Conservation (phyloP, 2,888 invertebrate genomes). For the Hybos culiciformis region DNA sequence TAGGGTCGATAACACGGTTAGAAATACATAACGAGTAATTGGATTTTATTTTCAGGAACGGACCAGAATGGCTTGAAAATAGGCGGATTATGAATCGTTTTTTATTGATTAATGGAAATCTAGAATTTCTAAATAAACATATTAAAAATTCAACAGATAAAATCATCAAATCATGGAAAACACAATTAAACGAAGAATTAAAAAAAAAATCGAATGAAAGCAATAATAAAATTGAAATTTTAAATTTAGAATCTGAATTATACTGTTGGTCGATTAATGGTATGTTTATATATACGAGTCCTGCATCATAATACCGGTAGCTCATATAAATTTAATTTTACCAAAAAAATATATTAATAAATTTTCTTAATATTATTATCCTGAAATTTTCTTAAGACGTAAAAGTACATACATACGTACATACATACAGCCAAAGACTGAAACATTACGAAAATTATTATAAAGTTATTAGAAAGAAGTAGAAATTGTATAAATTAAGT, state of each 20-base stretch:
- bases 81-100: constrained; percentile 60
- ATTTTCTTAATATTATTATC: too few species aligned
- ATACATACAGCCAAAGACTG: too few species aligned
- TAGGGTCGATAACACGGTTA: too few species aligned
- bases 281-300: constrained; percentile 24
- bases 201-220: constrained; percentile 3
- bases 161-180: constrained; percentile 42
- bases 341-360: too few species aligned
- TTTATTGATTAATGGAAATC: constrained; percentile 50
- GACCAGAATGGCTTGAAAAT: constrained; percentile 63
- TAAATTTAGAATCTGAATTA: constrained; percentile 52
- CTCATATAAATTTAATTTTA: too few species aligned
- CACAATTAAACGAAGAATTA: constrained; percentile 9
- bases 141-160: constrained; percentile 41
- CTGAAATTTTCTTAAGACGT: too few species aligned
- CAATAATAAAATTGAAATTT: constrained; percentile 33
- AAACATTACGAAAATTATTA: too few species aligned
- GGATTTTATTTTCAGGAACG: constrained; percentile 44
- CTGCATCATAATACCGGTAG: too few species aligned
- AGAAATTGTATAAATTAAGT: too few species aligned
- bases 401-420: too few species aligned
- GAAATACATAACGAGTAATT: too few species aligned
- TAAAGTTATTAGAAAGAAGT: too few species aligned
- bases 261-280: constrained; percentile 71
- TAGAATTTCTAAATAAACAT: constrained; percentile 44